Base-by-base conservation (phyloP, 2,113 vertebrate genomes). In the Clarias gariepinus region DNA sequence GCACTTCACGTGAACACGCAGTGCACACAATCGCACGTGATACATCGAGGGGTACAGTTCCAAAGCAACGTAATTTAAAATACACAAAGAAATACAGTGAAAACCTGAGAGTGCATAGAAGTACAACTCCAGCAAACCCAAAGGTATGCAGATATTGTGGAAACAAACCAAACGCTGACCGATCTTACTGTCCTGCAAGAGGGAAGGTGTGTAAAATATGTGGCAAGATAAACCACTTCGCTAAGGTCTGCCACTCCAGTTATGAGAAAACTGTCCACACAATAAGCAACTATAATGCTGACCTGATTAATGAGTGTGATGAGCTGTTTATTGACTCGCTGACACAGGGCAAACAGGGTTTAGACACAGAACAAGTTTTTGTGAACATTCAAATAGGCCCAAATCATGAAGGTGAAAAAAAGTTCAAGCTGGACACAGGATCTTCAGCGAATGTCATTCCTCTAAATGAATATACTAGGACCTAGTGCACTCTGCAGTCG, bases 401-500 rank as follows among this genome's bases (percentile, higher is more conserved):
- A 47, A 47, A 82, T 0, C 4, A 57, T 41, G 18, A 5, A 41
- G 41, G 6, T 47, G 12, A 33, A 69, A 6, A 85, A 4, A 77
- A 11, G 6, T 85, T 89, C 10, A 86, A 87, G 81, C 8, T 90
- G 21, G 84, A 90, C 58, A 80, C 73, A 3, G 84, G 76, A 57
- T 76, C 74, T 6, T 63, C 80, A 60, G 30, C 52, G 0, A 89
- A 81, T 80, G 84, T 9, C 2, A 86, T 89, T 57, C 73, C 81
- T 13, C 25, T 53, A 5, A 6, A 64, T 12, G 16, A 25, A 6
- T 68, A 53, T 5, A 68, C 21, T 13, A n/a, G 12, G 12, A 25
- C n/a, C 13, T 3, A 21, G 19, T 2, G 23, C 30, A 15, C n/a
- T 13, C 9, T 79, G 8, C 61, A 66, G 60, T 23, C 80, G 13